Percentiles rank a stretch among this genome's conserved stretches.
phyloP scores from a whole-genome alignment of 2,888 invertebrate species.

The Lordiphosa andalusiaca region DNA sequence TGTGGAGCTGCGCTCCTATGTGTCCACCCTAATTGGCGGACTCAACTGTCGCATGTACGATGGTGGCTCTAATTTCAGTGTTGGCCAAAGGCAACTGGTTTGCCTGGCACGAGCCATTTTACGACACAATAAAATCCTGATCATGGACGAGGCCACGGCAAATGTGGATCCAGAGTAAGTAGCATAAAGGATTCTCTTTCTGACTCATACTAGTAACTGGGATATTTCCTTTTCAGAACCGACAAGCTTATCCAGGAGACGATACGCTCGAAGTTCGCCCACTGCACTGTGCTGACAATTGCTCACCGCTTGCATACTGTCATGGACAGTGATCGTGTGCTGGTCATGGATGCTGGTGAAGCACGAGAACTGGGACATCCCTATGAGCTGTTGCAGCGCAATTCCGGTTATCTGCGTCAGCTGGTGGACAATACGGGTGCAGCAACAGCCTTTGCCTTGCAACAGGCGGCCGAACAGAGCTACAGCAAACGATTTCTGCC shows the following conservation, averaged over 20 bases:
- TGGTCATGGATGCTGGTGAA: constrained; percentile 89
- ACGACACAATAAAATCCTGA: constrained; percentile 88
- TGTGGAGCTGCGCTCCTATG: constrained; percentile 87
- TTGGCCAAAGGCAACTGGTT: constrained; percentile 92
- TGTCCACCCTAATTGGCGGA: constrained; percentile 83
- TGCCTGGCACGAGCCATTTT: constrained; percentile 93
- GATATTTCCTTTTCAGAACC: constrained; percentile 82
- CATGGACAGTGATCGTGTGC: constrained; percentile 92
- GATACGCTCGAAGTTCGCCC: constrained; percentile 88
- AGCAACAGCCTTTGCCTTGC: constrained; percentile 82
- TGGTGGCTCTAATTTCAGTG: constrained; percentile 91
- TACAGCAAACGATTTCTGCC: constrained; percentile 59
- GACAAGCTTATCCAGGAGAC: constrained; percentile 91
- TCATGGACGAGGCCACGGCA: constrained; percentile 95
- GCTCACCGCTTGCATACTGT: constrained; percentile 95
- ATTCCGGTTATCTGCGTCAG: constrained; percentile 83
- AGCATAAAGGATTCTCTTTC: background rate
- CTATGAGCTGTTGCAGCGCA: constrained; percentile 83
- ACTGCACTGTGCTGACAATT: constrained; percentile 93
- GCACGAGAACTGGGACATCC: constrained; percentile 90
- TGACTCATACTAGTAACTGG: too few relatives aligned
- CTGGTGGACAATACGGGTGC: constrained; percentile 87
- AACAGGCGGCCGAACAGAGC: constrained; percentile 83
- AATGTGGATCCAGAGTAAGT: constrained; percentile 92
- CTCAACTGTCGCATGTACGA: constrained; percentile 86